Base-by-base conservation (phyloP, 1,140 invertebrate species). In the Hydropsyche tenuis region DNA sequence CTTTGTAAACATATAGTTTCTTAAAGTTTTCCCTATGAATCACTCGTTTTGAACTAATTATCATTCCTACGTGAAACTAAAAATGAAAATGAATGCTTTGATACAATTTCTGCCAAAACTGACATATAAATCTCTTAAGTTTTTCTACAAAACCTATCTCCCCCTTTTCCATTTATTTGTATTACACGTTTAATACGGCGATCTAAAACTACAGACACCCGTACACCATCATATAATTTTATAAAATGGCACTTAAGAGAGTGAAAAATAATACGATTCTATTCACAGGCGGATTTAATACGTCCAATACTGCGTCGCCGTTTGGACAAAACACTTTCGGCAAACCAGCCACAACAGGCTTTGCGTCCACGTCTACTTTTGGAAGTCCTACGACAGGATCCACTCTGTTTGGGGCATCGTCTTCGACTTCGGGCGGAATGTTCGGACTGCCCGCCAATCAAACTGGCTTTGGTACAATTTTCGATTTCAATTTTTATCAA, bases 301-400 rank as follows among this genome's bases (percentile, higher is more conserved):
- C 72, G 0, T 11, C 72, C 1, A 69, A 75, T 11, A 48, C 60
- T 11, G 46, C 75, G 0, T 79, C 78, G 6, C 68, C 81, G n/a
- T 84, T 84, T 71, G 70, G 73, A 22, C 73, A 74, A n/a, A 77
- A 75, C 64, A 66, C 76, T 16, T 84, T 84, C 72, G 82, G 82
- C 11, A 81, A 81, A 64, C 80, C 80, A 9, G 45, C 79, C 1
- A 79, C 80, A 16, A 78, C 79, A 0, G 82, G 82, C 5, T 73
- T 84, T 16, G 85, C 86, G 0, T 78, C 82, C 0, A 80, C 85
- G 2, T 84, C 79, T 16, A 81, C 81, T 0, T 83, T 84, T 72
- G 83, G 83, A 0, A 78, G 82, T 0, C 74, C 77, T 0, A 76
- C 81, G 0, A 72, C 71, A 0, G 70, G 69, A 6, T 23, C 23